Percentiles rank a stretch among this genome's conserved stretches.
Evolutionary conservation across 2,113 vertebrate species (phyloP).

Genomic region (Piprites chloris): DNA sequence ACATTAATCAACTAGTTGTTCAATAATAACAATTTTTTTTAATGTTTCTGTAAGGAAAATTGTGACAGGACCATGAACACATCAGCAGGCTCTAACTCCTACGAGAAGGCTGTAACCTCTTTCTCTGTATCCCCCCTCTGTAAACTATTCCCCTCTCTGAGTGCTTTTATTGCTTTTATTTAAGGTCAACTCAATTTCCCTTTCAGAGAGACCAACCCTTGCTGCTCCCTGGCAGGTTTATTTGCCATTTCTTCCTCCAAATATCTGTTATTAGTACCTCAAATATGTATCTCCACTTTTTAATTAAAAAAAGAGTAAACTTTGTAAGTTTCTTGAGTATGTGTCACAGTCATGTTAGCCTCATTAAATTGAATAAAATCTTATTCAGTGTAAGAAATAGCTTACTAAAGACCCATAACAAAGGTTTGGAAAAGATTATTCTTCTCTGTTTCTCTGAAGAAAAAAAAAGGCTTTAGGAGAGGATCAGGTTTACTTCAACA

Average conservation of each 20-base stretch:
- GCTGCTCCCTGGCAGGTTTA: not conserved
- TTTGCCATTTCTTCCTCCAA: not conserved
- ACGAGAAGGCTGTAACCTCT: not conserved
- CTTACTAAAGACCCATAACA: not conserved
- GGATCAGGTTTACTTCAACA: not conserved
- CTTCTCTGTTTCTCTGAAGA: not conserved
- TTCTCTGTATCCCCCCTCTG: not conserved
- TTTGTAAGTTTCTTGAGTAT: not conserved
- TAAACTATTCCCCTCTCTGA: not conserved
- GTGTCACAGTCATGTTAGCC: not conserved
- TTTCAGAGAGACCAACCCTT: fast-evolving
- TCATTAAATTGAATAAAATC: not conserved
- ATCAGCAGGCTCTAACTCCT: not conserved
- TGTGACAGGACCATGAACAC: not conserved
- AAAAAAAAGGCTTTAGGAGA: not conserved
- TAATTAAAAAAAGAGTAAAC: not conserved
- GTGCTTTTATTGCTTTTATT: not conserved
- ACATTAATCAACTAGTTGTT: not conserved
- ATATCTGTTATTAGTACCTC: not conserved
- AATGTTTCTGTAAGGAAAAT: not conserved
- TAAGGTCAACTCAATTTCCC: not conserved
- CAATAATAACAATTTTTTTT: not conserved
- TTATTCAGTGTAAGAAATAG: not conserved
- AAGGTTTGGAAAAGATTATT: not conserved
- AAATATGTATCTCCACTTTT: not conserved